A percentile compares a stretch with the other conserved stretches of the same genome.
Evolutionary conservation across 2,113 vertebrate genomes (phyloP).

Genomic region (Oncorhynchus gorbuscha): DNA sequence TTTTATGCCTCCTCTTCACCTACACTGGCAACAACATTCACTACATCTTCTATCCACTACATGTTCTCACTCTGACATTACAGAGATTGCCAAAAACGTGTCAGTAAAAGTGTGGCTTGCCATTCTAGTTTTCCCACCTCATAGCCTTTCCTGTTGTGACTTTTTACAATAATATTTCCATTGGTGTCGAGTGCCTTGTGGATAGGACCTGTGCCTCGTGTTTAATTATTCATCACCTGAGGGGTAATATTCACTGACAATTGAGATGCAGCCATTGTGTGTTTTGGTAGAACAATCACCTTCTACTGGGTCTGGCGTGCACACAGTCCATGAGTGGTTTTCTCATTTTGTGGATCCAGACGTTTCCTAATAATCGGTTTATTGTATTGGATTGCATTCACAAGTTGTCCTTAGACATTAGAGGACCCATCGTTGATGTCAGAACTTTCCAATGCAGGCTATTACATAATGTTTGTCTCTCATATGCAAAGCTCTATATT

Average conservation of each 20-base stretch:
- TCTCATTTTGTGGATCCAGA: slow-evolving; percentile 1
- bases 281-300: slow-evolving; percentile 25
- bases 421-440: slow-evolving; percentile 5
- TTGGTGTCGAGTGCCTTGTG: slow-evolving; percentile 27
- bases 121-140: slow-evolving; percentile 30
- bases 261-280: slow-evolving; percentile 12
- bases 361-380: slow-evolving; percentile 8
- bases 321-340: slow-evolving; percentile 5
- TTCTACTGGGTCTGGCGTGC: slow-evolving; percentile 4
- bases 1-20: background rate
- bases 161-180: slow-evolving; percentile 58
- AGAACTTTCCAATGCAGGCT: slow-evolving; percentile 7
- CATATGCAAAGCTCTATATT: background rate
- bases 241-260: slow-evolving; percentile 5
- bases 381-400: slow-evolving; percentile 4
- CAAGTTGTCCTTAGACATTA: slow-evolving; percentile 7
- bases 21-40: slow-evolving; percentile 17
- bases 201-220: slow-evolving; percentile 6
- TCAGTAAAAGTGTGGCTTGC: slow-evolving; percentile 40
- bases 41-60: slow-evolving; percentile 38
- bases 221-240: slow-evolving; percentile 46
- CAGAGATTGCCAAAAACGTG: slow-evolving; percentile 41
- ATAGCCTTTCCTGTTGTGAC: slow-evolving; percentile 35
- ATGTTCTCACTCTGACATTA: slow-evolving; percentile 30
- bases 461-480: slow-evolving; percentile 25